Evolutionary conservation across 2,113 vertebrate species (phyloP).

Genomic region (Equus quagga): DNA sequence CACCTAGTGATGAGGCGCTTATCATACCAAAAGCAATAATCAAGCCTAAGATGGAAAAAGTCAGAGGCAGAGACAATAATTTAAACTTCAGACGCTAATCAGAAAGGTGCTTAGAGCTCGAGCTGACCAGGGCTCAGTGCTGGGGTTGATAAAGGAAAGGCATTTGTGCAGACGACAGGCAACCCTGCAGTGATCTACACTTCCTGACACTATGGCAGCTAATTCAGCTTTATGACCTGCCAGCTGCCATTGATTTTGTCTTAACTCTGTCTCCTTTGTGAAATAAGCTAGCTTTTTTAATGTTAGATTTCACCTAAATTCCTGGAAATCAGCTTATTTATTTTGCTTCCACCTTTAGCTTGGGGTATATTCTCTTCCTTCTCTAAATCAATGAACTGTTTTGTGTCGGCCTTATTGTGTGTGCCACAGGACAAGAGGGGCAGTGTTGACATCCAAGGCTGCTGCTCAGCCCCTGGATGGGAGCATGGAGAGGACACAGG

Average conservation of each 20-base stretch:
- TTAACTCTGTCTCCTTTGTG: slow-evolving; percentile 47
- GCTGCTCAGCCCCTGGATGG: fast-evolving
- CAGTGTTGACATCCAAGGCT: fast-evolving
- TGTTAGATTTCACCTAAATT: neutral
- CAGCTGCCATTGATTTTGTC: slow-evolving; percentile 35
- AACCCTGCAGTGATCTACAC: neutral
- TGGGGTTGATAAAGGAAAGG: neutral
- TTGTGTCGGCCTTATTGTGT: neutral
- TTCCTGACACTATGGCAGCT: neutral
- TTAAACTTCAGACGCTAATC: fast-evolving
- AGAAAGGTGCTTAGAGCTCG: neutral
- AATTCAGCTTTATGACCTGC: neutral
- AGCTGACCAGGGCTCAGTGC: neutral
- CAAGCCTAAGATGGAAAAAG: neutral
- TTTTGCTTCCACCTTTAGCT: neutral
- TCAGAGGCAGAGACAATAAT: neutral
- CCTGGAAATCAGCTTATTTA: neutral
- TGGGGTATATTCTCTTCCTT: neutral
- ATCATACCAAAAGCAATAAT: neutral
- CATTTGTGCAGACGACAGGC: neutral
- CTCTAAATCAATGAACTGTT: neutral
- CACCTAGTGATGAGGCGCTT: neutral
- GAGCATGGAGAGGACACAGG: fast-evolving
- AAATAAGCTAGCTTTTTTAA: slow-evolving; percentile 20
- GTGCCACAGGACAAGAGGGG: too few species aligned